Conservation (phyloP, 2,797 vertebrate genomes). For the Mastacembelus armatus region DNA sequence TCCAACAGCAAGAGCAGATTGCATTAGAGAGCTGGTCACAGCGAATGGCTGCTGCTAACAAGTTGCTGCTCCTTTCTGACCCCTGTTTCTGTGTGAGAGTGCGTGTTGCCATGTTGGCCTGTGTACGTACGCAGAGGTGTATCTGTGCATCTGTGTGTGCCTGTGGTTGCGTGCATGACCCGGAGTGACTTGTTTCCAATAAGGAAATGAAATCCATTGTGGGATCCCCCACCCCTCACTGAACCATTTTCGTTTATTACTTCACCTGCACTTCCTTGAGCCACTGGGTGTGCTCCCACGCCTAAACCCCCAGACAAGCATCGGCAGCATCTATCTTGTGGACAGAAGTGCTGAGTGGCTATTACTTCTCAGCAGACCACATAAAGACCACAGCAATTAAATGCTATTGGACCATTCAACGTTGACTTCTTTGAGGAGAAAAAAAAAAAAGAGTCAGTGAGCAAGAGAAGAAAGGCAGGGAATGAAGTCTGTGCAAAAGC, state of each 20-base stretch:
- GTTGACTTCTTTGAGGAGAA: slow-evolving; percentile 71
- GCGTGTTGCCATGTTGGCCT: slow-evolving; percentile 12
- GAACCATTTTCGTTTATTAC: slow-evolving; percentile 79
- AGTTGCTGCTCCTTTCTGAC: slow-evolving; percentile 63
- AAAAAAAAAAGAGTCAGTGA: slow-evolving; percentile 35
- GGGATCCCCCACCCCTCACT: slow-evolving; percentile 9
- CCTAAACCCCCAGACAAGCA: slow-evolving; percentile 73
- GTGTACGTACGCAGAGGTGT: slow-evolving; percentile 22
- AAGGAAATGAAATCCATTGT: slow-evolving; percentile 74
- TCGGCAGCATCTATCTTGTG: slow-evolving; percentile 79
- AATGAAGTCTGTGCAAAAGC: slow-evolving; percentile 34
- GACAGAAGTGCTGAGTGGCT: slow-evolving; percentile 84
- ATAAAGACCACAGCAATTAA: slow-evolving; percentile 83
- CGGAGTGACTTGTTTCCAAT: slow-evolving; percentile 67
- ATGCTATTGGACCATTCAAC: slow-evolving; percentile 73
- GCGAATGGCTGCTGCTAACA: slow-evolving; percentile 68
- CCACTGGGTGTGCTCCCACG: slow-evolving; percentile 65
- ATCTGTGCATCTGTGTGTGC: slow-evolving; percentile 15
- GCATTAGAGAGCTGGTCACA: slow-evolving; percentile 61
- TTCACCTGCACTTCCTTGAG: slow-evolving; percentile 78
- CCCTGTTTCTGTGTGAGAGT: slow-evolving; percentile 37
- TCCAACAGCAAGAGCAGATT: slow-evolving; percentile 64
- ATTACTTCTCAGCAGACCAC: slow-evolving; percentile 78
- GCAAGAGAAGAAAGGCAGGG: slow-evolving; percentile 36
- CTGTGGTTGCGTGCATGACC: slow-evolving; percentile 45